phyloP scores from a whole-genome alignment of 2,797 vertebrate genomes.

The Vultur gryphus region DNA sequence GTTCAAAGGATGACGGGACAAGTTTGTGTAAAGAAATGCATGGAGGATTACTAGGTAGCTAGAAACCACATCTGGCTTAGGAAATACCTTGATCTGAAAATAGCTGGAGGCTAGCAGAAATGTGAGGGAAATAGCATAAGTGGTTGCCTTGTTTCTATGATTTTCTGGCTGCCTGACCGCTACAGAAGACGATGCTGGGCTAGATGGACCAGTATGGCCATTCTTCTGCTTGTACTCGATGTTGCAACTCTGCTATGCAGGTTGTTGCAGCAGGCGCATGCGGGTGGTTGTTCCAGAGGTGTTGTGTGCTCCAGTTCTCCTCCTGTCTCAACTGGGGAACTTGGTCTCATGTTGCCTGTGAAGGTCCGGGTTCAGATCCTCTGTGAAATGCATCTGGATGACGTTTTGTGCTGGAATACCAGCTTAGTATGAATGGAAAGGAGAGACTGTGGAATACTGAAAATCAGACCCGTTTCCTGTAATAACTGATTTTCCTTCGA shows the following conservation, averaged over 20 bases:
- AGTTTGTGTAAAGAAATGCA: slow-evolving; percentile 36
- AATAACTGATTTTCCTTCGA: slow-evolving; percentile 32
- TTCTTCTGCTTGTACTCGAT: not conserved
- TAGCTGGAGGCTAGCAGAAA: slow-evolving; percentile 46
- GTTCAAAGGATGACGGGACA: slow-evolving; percentile 41
- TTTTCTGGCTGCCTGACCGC: not conserved
- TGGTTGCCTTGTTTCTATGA: not conserved
- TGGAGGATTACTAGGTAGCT: not conserved
- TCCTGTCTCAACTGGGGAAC: not conserved
- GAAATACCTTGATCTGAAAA: slow-evolving; percentile 49
- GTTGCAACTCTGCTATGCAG: not conserved
- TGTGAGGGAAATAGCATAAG: not conserved
- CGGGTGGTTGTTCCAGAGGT: not conserved
- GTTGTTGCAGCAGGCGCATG: not conserved
- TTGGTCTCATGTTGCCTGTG: not conserved
- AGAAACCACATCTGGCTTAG: slow-evolving; percentile 36
- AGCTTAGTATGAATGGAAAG: not conserved
- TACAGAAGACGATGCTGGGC: not conserved
- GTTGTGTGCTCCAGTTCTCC: not conserved
- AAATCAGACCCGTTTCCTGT: not conserved
- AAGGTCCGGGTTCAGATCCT: not conserved
- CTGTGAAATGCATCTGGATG: not conserved
- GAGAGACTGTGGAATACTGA: not conserved
- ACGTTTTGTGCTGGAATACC: not conserved
- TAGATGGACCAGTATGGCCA: not conserved